Evolutionary conservation across 2,888 invertebrate species (phyloP), one percentile per base, ranked within the genome.

Genomic region (Epinotia brunnichana): DNA sequence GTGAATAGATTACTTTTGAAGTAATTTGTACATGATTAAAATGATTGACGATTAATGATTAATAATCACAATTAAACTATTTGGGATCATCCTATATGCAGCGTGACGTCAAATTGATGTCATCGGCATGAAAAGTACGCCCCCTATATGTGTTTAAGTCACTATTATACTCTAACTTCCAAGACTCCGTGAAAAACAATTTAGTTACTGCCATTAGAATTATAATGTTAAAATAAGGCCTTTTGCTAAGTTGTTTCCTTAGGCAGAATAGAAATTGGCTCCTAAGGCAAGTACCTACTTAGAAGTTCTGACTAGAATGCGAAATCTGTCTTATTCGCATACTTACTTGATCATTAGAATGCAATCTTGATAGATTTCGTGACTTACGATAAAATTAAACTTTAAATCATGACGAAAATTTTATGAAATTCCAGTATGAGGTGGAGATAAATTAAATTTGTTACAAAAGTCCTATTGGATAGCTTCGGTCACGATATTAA

Each of bases 391-490:
- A n/a, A 69, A 73, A 73, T 73, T 69, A 53, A 82, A 83, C 84
- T 86, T 86, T 88, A 88, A 88, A 90, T 89, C 89, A 87, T 88
- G 80, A 85, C 82, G 89, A 89, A 90, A 87, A 87, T 90, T 88
- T 87, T 88, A 90, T 88, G 88, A 90, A 91, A 91, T 90, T 90
- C 90, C 87, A 79, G 80, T 85, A 84, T 81, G 77, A 82, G 83
- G 54, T 54, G 19, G 83, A 90, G 89, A 91, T 90, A 91, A 90
- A 91, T 91, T 87, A 90, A 91, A 91, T 91, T 91, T 91, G 91
- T 91, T 90, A 91, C 91, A 88, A 90, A 91, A 91, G 89, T 91
- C 90, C 83, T 82, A 83, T 83, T 84, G 85, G 85, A 87, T 84
- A 83, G 85, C 85, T 85, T 85, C 85, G 87, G 88, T 87, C 85